Evolutionary conservation across 2,113 vertebrate genomes (phyloP).

Genomic region (Dasypus novemcinctus): DNA sequence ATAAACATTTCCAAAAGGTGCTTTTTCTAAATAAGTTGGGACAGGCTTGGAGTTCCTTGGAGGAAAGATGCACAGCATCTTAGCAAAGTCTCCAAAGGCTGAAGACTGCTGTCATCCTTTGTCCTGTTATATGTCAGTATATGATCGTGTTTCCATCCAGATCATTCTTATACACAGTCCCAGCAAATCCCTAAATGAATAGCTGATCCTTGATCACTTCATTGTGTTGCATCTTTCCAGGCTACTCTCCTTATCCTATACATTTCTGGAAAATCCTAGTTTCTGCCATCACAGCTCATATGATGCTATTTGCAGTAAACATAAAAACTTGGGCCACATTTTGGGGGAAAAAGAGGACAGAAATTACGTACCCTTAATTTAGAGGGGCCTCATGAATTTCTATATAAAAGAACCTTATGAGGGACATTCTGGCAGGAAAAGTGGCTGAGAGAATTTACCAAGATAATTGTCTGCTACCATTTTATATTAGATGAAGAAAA

Average conservation of each 20-base stretch:
- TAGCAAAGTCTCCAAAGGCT: neutral
- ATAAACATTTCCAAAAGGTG: constrained; percentile 21
- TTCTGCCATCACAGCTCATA: neutral
- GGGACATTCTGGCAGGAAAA: too few species aligned
- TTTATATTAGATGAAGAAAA: neutral
- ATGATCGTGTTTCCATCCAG: neutral
- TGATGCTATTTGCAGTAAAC: neutral
- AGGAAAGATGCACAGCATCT: neutral
- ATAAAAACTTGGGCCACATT: neutral
- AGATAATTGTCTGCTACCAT: neutral
- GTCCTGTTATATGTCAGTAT: neutral
- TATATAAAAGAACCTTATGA: neutral
- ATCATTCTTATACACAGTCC: neutral
- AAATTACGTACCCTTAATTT: neutral
- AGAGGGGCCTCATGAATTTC: neutral
- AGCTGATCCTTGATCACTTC: neutral
- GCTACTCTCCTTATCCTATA: neutral
- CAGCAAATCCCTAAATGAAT: neutral
- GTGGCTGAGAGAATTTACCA: neutral
- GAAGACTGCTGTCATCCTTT: neutral
- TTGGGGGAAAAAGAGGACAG: neutral
- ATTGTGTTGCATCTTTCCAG: neutral
- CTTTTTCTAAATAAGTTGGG: constrained; percentile 36
- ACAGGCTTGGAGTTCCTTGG: neutral
- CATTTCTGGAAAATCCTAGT: neutral